Evolutionary conservation across 2,113 vertebrate genomes (phyloP).

Genomic region (Macroglossus sobrinus): DNA sequence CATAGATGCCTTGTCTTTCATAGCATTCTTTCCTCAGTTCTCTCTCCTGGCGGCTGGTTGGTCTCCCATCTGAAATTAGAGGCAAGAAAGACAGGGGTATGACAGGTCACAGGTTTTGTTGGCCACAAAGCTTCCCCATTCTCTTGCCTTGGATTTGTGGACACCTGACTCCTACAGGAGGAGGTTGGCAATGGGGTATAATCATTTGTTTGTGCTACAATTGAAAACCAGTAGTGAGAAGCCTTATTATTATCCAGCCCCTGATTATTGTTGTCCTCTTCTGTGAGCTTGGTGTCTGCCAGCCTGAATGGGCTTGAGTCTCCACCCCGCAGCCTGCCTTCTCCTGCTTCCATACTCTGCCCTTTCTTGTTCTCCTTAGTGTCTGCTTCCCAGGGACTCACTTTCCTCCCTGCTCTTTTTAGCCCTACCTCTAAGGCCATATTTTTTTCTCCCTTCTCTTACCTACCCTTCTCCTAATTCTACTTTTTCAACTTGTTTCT

Average conservation of each 20-base stretch:
- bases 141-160: slow-evolving; percentile 21
- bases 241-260: slow-evolving; percentile 52
- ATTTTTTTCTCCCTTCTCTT: not conserved
- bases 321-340: not conserved
- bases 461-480: not conserved
- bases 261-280: slow-evolving; percentile 51
- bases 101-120: not conserved
- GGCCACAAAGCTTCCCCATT: not conserved
- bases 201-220: slow-evolving; percentile 66
- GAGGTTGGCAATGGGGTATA: slow-evolving; percentile 37
- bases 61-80: not conserved
- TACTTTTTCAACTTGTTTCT: not conserved
- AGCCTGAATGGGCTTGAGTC: not conserved
- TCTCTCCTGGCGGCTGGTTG: not conserved
- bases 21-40: not conserved
- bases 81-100: not conserved
- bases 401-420: not conserved
- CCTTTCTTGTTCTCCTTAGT: not conserved
- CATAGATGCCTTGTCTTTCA: not conserved
- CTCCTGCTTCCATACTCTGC: not conserved
- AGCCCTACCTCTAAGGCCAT: not conserved
- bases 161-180: slow-evolving; percentile 56
- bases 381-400: not conserved
- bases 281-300: slow-evolving; percentile 25
- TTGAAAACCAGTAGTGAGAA: slow-evolving; percentile 46